Percentiles rank a stretch among this genome's conserved stretches.
These are phyloP conservation scores for Microplitis demolitor DNA, from an alignment of 1,140 invertebrate species.

Conservation along the genomic window DNA sequence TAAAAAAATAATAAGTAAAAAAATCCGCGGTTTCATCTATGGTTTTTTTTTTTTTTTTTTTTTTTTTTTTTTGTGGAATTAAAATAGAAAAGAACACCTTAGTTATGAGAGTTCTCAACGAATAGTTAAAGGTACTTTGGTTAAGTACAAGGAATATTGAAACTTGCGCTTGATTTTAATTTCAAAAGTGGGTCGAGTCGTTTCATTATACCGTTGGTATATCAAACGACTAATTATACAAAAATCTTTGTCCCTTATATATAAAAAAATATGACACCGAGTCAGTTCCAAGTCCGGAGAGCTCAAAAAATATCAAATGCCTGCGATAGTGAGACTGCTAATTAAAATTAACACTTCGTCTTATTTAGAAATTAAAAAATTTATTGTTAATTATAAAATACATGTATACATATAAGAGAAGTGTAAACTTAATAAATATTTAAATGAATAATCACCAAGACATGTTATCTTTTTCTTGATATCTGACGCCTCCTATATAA, in stretches of 20 bases:
- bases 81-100: not conserved
- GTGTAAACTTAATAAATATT: too few species aligned
- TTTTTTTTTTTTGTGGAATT: constrained; percentile 1
- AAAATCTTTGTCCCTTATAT: not conserved
- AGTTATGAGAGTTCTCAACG: constrained; percentile 11
- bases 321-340: too few species aligned
- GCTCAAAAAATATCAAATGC: too few species aligned
- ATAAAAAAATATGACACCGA: not conserved
- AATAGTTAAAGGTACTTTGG: constrained; percentile 8
- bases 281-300: too few species aligned
- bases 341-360: too few species aligned
- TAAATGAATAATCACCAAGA: too few species aligned
- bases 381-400: too few species aligned
- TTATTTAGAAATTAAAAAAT: too few species aligned
- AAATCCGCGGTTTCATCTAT: not conserved
- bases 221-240: constrained; percentile 2
- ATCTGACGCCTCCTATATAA: too few species aligned
- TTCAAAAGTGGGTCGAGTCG: constrained; percentile 1
- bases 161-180: constrained; percentile 14
- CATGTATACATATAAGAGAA: too few species aligned
- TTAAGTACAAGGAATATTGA: constrained; percentile 6
- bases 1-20: not conserved
- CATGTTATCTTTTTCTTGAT: too few species aligned
- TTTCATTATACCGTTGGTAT: not conserved
- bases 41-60: too few species aligned